phyloP scores from a whole-genome alignment of 2,888 invertebrate species.

The Polyploca ridens region DNA sequence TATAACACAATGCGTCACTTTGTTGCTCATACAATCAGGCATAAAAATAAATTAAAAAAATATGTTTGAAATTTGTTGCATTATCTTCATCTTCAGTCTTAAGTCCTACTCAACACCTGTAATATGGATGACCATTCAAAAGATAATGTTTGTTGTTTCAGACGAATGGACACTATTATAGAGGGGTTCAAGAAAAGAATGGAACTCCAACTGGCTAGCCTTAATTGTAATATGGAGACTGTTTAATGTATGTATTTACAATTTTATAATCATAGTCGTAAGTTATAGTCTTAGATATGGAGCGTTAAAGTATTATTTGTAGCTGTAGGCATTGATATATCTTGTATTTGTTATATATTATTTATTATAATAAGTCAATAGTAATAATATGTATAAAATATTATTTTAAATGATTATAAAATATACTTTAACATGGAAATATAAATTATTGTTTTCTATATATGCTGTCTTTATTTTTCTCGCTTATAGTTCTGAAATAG shows the following conservation, averaged over 20 bases:
- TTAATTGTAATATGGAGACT: constrained; percentile 79
- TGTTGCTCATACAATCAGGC: too few relatives aligned
- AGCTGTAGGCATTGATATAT: neutral
- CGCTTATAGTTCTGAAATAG: neutral
- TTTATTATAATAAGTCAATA: neutral
- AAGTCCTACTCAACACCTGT: too few relatives aligned
- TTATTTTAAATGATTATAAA: neutral
- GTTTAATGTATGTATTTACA: constrained; percentile 43
- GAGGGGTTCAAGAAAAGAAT: constrained; percentile 86
- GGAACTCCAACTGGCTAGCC: constrained; percentile 88
- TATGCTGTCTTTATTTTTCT: neutral
- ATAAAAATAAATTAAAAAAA: too few relatives aligned
- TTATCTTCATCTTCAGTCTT: too few relatives aligned
- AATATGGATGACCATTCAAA: neutral
- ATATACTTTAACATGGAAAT: neutral
- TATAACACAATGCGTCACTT: too few relatives aligned
- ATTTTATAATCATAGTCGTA: neutral
- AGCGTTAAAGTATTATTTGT: neutral
- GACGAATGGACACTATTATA: constrained; percentile 86
- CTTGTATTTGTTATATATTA: neutral
- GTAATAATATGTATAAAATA: neutral
- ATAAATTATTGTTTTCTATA: neutral
- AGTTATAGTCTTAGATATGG: neutral
- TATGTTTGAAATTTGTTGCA: too few relatives aligned
- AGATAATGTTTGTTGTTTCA: constrained; percentile 56